Conservation (phyloP, 2,888 invertebrate genomes). For the Blastobasis lacticolella region DNA sequence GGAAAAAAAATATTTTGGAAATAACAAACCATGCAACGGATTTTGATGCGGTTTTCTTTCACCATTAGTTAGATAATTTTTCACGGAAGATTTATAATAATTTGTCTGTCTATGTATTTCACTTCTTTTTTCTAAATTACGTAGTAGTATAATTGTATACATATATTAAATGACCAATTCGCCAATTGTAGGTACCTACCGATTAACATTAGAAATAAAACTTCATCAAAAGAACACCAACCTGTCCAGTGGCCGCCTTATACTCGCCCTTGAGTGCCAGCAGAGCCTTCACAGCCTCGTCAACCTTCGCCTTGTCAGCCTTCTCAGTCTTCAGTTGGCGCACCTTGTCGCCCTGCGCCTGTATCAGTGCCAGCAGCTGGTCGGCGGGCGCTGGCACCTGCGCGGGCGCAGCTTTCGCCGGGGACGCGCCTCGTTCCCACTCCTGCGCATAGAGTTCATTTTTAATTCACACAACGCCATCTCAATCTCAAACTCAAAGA, state of each 20-base stretch:
- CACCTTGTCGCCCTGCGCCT: constrained; percentile 76
- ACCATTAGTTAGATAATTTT: too few species aligned
- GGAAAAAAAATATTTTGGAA: too few species aligned
- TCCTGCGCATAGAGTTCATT: constrained; percentile 10
- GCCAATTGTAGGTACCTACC: too few species aligned
- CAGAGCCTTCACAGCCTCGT: constrained; percentile 69
- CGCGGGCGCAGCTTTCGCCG: background rate
- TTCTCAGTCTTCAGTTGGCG: constrained; percentile 80
- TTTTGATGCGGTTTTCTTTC: too few species aligned
- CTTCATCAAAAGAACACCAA: constrained; percentile 9
- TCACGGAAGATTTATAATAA: too few species aligned
- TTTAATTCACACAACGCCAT: background rate
- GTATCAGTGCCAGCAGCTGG: constrained; percentile 6
- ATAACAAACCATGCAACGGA: too few species aligned
- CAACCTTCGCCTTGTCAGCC: constrained; percentile 57
- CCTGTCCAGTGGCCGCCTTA: constrained; percentile 69
- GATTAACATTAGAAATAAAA: too few species aligned
- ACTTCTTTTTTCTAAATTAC: too few species aligned
- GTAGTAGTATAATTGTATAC: too few species aligned
- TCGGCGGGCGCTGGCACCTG: constrained; percentile 12
- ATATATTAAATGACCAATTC: too few species aligned
- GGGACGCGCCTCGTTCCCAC: constrained; percentile 20
- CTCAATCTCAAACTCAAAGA: too few species aligned
- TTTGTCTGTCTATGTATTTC: too few species aligned
- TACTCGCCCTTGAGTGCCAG: constrained; percentile 82